Evolutionary conservation across 2,113 vertebrate species (phyloP).

Genomic region (Pampusana beccarii): DNA sequence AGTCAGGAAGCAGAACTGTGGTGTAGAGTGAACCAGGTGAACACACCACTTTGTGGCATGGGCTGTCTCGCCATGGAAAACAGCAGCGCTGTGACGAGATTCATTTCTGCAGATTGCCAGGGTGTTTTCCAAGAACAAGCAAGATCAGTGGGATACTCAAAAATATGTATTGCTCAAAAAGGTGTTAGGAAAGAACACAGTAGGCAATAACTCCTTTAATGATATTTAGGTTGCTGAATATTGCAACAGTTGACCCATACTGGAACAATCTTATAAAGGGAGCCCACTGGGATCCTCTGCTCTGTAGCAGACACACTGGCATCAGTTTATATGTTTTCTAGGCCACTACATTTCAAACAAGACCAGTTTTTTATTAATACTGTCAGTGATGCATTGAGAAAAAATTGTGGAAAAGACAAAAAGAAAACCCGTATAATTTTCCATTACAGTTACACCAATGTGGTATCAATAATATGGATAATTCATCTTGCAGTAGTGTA

Average conservation of each 20-base stretch:
- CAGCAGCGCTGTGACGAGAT: not conserved
- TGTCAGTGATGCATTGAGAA: not conserved
- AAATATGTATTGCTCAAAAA: not conserved
- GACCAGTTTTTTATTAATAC: not conserved
- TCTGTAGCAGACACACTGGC: not conserved
- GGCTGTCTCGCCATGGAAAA: not conserved
- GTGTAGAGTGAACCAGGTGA: not conserved
- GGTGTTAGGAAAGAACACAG: not conserved
- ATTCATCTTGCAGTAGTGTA: not conserved
- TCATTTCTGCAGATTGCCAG: not conserved
- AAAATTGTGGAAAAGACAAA: not conserved
- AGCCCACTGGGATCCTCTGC: not conserved
- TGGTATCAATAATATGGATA: not conserved
- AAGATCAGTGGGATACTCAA: not conserved
- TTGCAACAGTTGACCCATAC: constrained; percentile 11
- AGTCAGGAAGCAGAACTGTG: not conserved
- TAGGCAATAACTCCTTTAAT: not conserved
- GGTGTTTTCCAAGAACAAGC: not conserved
- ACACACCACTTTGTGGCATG: not conserved
- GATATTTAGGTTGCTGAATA: constrained; percentile 17
- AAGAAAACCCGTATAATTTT: not conserved
- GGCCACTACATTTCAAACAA: not conserved
- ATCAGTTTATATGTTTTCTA: constrained; percentile 29
- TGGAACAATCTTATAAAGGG: not conserved
- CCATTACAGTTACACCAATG: not conserved